Evolutionary conservation across 1,140 invertebrate species (phyloP).

Genomic region (Tetraneura akinire): DNA sequence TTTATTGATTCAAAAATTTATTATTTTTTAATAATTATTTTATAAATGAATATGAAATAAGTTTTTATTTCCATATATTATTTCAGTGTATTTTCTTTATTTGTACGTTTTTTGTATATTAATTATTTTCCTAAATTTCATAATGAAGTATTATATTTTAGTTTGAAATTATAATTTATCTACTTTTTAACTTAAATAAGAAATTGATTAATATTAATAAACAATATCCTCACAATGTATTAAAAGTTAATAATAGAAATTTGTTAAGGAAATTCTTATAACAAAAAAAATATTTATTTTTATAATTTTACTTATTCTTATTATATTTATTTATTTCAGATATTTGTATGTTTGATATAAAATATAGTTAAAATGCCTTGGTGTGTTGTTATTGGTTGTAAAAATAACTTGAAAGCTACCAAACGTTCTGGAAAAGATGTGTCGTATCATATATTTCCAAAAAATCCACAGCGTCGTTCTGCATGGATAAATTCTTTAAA

Average conservation of each 20-base stretch:
- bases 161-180: too few species aligned
- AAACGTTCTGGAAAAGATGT: slow-evolving; percentile 40
- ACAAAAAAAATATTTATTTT: background rate
- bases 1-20: too few species aligned
- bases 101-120: too few species aligned
- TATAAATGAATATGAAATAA: too few species aligned
- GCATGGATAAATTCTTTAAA: slow-evolving; percentile 28
- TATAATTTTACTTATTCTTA: background rate
- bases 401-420: slow-evolving; percentile 27
- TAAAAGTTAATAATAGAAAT: background rate
- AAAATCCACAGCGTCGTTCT: slow-evolving; percentile 45
- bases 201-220: too few species aligned
- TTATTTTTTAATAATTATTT: too few species aligned
- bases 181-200: too few species aligned
- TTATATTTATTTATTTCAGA: slow-evolving; percentile 13
- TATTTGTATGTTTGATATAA: background rate
- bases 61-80: too few species aligned
- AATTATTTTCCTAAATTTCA: too few species aligned
- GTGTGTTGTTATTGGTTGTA: slow-evolving; percentile 31
- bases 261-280: too few species aligned
- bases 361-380: slow-evolving; percentile 37
- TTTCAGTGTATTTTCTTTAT: too few species aligned
- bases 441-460: slow-evolving; percentile 45
- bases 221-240: background rate
- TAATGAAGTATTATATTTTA: too few species aligned